Percentiles rank a stretch among this genome's conserved stretches.
Evolutionary conservation across 1,140 invertebrate species (phyloP).

Genomic region (Apis mellifera): Amel_HAv3.1 CM009938.2:4530501-4531000

Average conservation of each 20-base stretch:
- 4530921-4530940: constrained; percentile 94
- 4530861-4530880: constrained; percentile 94
- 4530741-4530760: not conserved
- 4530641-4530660: no score
- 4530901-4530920: constrained; percentile 87
- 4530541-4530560: not conserved
- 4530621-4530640: no score
- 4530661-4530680: no score
- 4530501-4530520: not conserved
- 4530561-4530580: no score
- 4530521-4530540: not conserved
- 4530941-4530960: constrained; percentile 88
- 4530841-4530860: constrained; percentile 95
- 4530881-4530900: constrained; percentile 87
- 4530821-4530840: constrained; percentile 94
- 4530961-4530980: constrained; percentile 85
- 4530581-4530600: no score
- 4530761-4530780: not conserved
- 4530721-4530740: not conserved
- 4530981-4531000: constrained; percentile 85
- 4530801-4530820: not conserved
- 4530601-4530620: no score
- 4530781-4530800: not conserved
- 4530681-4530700: no score
- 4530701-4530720: not conserved